Evolutionary conservation across 2,113 vertebrate genomes (phyloP), one percentile per base, ranked within the genome.

Genomic region (Pteruthius melanotis): DNA sequence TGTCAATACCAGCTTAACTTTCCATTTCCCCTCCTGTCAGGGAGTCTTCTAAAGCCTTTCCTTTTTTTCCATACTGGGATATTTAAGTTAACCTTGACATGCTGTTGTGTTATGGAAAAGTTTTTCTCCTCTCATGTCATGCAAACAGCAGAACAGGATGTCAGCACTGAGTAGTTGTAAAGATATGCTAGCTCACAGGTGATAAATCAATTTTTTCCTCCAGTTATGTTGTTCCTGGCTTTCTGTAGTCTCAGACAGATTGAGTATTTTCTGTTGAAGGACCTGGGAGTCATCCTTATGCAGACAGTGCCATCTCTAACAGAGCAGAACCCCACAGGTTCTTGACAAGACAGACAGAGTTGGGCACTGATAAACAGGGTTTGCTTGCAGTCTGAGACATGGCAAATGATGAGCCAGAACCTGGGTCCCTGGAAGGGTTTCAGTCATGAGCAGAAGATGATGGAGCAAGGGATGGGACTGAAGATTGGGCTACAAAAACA

Each of bases 131-230:
- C 12, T 80, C 21, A 14, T 30, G 28, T 90, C 13, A 20, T 14
- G 31, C 0, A 0, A 93, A 61, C 30, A 83, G 23, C 28, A 89
- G 40, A 85, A 60, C 21, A 71, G 1, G 24, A 61, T 1, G 0
- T 47, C 60, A 65, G 20, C n/a, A 76, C 28, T 33, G 52, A 72
- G 16, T 16, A 49, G 9, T 24, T 60, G 42, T n/a, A 80, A 80
- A 92, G 45, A 57, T 54, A 40, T 19, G 8, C 12, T 83, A 64
- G 4, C 37, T 66, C 19, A 77, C 28, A 70, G 50, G 15, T 87
- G 20, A 12, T 88, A 76, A 80, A 91, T n/a, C 0, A 4, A 22
- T 64, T 82, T 95, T 57, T 90, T 45, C 22, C 27, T 80, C 83
- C 59, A 83, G 21, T 79, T 74, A 28, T 3, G 2, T 74, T 83